phyloP scores from a whole-genome alignment of 2,113 vertebrate genomes.

The Enhydra lutris region DNA sequence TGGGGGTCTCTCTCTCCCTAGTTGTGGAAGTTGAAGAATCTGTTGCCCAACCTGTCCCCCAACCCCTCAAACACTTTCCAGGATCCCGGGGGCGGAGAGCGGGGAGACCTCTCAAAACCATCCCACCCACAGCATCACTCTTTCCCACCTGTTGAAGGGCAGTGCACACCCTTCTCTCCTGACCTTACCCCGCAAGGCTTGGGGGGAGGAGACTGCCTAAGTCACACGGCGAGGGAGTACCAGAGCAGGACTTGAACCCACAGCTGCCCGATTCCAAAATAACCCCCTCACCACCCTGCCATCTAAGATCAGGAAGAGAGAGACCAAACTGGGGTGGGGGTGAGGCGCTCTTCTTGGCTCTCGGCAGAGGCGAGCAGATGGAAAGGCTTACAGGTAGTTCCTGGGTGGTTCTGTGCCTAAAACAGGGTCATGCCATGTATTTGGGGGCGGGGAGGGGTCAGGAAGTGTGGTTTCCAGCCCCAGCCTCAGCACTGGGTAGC shows the following conservation, averaged over 20 bases:
- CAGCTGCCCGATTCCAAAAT: neutral
- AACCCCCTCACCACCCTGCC: neutral
- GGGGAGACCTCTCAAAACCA: neutral
- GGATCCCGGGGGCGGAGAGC: neutral
- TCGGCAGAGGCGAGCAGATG: neutral
- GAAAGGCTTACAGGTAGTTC: no score
- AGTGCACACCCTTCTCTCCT: neutral
- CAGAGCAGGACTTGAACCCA: neutral
- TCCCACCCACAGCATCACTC: neutral
- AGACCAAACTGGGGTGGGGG: neutral
- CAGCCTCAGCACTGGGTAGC: fast-evolving
- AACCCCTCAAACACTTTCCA: neutral
- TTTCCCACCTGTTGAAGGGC: neutral
- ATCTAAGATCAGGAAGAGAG: neutral
- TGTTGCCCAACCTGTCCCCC: neutral
- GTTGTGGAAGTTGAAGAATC: neutral
- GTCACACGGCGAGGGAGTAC: neutral
- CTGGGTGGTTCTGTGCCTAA: neutral
- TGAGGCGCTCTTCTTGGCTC: neutral
- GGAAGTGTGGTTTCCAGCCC: neutral
- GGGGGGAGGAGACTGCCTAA: neutral
- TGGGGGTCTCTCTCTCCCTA: neutral
- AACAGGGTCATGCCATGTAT: fast-evolving
- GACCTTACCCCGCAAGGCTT: neutral
- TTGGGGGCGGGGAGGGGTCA: neutral